Percentiles rank a stretch among this genome's conserved stretches.
Conservation (phyloP, 2,113 vertebrate genomes). For the Calonectris borealis region DNA sequence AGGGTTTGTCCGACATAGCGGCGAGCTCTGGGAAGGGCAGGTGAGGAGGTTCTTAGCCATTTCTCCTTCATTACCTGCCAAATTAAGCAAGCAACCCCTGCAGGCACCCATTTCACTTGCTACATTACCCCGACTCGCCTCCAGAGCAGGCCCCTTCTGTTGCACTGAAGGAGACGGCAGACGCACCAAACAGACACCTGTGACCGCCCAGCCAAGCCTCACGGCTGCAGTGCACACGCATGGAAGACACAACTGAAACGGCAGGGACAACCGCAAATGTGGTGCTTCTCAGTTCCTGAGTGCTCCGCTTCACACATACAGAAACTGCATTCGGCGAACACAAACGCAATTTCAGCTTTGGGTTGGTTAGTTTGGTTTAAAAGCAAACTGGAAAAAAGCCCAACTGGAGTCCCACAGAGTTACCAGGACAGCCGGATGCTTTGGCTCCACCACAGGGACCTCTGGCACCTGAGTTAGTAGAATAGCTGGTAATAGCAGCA, state of each 20-base stretch:
- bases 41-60: neutral
- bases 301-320: neutral
- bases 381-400: neutral
- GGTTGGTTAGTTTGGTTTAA: neutral
- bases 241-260: neutral
- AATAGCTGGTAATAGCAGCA: neutral
- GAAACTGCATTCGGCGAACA: neutral
- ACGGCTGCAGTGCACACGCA: accelerated
- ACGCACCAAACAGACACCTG: accelerated
- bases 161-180: neutral
- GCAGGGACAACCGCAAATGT: neutral
- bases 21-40: neutral
- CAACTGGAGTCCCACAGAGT: neutral
- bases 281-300: neutral
- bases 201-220: neutral
- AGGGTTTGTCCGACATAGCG: accelerated
- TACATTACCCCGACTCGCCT: neutral
- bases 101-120: neutral
- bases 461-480: neutral
- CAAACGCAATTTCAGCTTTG: neutral
- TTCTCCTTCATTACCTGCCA: neutral
- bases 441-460: neutral
- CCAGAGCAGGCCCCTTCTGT: neutral
- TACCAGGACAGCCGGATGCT: neutral
- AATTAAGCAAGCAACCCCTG: neutral